These are phyloP conservation scores for Epirrhoe alternata DNA, from an alignment of 2,888 invertebrate genomes.

Conservation along the genomic window DNA sequence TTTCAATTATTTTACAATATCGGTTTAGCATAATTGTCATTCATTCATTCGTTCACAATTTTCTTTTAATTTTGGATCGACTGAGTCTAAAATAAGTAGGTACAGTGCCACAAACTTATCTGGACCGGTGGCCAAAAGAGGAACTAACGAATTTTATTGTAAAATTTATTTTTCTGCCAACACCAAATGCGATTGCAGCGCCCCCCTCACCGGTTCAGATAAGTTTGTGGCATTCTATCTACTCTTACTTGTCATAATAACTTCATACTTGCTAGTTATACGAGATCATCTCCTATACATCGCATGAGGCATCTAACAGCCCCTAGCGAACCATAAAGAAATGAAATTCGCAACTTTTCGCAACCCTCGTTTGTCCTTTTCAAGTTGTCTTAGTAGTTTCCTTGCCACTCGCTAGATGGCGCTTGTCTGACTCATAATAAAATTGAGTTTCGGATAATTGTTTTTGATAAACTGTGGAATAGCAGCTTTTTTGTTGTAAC, in stretches of 20 bases:
- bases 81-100: no score
- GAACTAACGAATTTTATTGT: no score
- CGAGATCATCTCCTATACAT: background rate
- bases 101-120: no score
- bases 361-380: background rate
- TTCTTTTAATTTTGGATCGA: no score
- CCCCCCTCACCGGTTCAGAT: no score
- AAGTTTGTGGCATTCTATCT: background rate
- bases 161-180: no score
- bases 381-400: constrained; percentile 19
- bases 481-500: no score
- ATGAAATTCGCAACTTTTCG: constrained; percentile 10
- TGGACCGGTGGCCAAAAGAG: no score
- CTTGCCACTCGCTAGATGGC: constrained; percentile 20
- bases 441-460: background rate
- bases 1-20: no score
- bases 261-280: background rate
- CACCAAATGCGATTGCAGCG: no score
- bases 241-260: background rate
- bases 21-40: no score
- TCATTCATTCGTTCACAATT: no score
- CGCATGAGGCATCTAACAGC: constrained; percentile 1
- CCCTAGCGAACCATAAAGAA: constrained; percentile 19
- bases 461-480: background rate
- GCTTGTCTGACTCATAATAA: background rate